phyloP scores from a whole-genome alignment of 1,140 invertebrate genomes.

The Heliconius nattereri region DNA sequence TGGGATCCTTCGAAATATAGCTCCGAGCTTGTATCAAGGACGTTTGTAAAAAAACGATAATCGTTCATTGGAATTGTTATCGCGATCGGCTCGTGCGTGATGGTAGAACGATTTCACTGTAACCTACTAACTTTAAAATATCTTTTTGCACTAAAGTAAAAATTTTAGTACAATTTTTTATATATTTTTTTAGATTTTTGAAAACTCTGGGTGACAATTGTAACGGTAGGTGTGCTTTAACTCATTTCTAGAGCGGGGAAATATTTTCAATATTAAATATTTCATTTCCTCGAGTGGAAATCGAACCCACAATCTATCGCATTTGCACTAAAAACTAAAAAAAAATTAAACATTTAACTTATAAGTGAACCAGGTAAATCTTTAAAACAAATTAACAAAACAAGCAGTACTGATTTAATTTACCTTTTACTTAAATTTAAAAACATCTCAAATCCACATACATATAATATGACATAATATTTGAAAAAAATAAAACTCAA shows the following conservation, averaged over 20 bases:
- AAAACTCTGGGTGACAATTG: no score
- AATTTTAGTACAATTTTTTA: background rate
- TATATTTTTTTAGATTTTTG: no score
- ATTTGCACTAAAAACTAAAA: no score
- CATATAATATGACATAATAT: background rate
- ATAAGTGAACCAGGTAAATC: no score
- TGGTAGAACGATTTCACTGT: slow-evolving; percentile 1
- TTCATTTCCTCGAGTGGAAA: no score
- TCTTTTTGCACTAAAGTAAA: background rate
- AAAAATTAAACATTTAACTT: no score
- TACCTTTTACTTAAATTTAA: background rate
- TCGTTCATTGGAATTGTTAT: slow-evolving; percentile 37
- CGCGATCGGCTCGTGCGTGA: slow-evolving; percentile 31
- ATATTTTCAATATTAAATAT: no score
- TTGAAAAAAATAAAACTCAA: background rate
- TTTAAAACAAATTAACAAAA: no score
- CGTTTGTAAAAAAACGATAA: slow-evolving; percentile 36
- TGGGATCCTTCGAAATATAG: slow-evolving; percentile 32
- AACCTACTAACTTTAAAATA: background rate
- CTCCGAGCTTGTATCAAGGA: slow-evolving; percentile 31
- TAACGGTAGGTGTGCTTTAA: no score
- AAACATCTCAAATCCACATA: background rate
- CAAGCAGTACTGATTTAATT: background rate
- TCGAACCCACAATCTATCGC: no score
- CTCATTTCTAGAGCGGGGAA: no score